Evolutionary conservation across 2,797 vertebrate genomes (phyloP).

Genomic region (Gephyroberyx darwinii): DNA sequence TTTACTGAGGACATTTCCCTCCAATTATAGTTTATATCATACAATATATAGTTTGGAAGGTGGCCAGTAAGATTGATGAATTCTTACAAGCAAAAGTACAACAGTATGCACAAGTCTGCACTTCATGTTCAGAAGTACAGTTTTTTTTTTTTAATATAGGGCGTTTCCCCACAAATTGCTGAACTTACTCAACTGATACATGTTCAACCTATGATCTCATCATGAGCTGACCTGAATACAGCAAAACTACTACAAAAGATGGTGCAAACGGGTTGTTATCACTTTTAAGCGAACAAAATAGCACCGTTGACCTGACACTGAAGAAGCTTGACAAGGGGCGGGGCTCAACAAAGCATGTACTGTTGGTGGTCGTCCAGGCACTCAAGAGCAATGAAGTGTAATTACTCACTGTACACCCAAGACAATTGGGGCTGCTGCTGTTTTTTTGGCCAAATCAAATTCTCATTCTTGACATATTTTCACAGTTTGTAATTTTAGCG

Average conservation of each 20-base stretch:
- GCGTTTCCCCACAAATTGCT: not conserved
- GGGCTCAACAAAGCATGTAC: conserved; percentile 4
- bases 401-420: not conserved
- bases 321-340: conserved; percentile 1
- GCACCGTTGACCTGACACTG: not conserved
- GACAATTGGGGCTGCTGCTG: not conserved
- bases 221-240: not conserved
- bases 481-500: too few relatives aligned
- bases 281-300: not conserved
- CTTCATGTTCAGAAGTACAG: not conserved
- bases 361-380: not conserved
- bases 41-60: too few relatives aligned
- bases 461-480: too few relatives aligned
- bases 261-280: not conserved
- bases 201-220: not conserved
- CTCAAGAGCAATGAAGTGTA: not conserved
- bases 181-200: too few relatives aligned
- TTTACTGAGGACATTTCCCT: too few relatives aligned
- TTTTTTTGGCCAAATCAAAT: not conserved
- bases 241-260: not conserved
- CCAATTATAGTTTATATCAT: too few relatives aligned
- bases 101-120: not conserved
- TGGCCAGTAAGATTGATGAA: too few relatives aligned
- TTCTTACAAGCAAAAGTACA: not conserved
- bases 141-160: not conserved